Percentiles rank a stretch among this genome's conserved stretches.
Conservation (phyloP, 1,140 invertebrate genomes). For the Neotoxoptera formosana region DNA sequence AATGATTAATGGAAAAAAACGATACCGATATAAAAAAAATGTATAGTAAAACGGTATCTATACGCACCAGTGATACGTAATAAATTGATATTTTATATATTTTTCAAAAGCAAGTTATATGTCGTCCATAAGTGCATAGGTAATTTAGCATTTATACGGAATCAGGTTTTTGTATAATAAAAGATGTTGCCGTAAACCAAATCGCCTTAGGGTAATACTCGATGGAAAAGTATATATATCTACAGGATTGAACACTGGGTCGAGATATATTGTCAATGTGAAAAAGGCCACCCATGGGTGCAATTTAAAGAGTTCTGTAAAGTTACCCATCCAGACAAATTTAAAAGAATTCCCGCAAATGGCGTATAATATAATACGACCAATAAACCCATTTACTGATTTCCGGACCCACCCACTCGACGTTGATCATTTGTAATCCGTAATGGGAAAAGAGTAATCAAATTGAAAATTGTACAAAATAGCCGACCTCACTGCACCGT, state of each 20-base stretch:
- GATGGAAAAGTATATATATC: background rate
- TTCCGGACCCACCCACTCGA: background rate
- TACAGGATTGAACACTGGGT: background rate
- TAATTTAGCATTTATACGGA: background rate
- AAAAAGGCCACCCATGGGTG: background rate
- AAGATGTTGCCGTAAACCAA: background rate
- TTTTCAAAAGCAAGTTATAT: background rate
- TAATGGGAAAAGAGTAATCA: slow-evolving; percentile 19
- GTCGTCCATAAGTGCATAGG: background rate
- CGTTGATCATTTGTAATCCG: background rate
- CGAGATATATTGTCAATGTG: slow-evolving; percentile 9
- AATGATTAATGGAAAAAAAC: background rate
- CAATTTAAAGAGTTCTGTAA: slow-evolving; percentile 23
- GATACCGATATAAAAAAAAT: background rate
- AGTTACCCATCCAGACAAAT: background rate
- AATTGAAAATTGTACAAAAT: slow-evolving; percentile 31
- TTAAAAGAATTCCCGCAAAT: background rate
- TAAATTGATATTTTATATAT: background rate
- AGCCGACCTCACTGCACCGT: background rate
- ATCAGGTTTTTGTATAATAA: background rate
- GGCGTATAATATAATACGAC: background rate
- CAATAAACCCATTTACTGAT: slow-evolving; percentile 17
- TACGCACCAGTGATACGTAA: background rate
- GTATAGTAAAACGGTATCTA: background rate
- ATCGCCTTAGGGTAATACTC: background rate